Evolutionary conservation across 2,888 invertebrate species (phyloP), one percentile per base, ranked within the genome.

Genomic region (Ferdinandea cuprea): DNA sequence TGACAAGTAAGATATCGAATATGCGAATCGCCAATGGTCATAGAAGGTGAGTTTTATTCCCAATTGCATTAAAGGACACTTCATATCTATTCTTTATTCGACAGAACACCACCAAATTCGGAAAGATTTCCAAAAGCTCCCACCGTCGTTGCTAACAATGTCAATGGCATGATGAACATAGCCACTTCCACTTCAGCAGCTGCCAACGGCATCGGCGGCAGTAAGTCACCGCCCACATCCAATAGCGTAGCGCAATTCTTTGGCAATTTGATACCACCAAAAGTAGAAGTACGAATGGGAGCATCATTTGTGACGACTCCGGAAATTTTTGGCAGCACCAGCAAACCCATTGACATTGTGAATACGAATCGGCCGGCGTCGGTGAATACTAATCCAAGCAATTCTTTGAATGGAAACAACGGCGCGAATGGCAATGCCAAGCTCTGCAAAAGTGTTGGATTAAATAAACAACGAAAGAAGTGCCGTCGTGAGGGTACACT

Each of bases 241-340:
- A 86, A 86, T 63, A 89, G 87, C 85, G 89, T 88, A 68, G 89
- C 88, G 78, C 90, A 88, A 68, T 89, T 88, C 66, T 89, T 89
- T 88, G 90, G 88, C 44, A 89, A 89, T 72, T 86, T 89, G 87
- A 89, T 89, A 92, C 88, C 93, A 52, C 85, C 89, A 15, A 89
- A 90, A 85, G 90, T 90, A 17, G 91, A 90, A 85, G 90, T 89
- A 2, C 89, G 89, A 56, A 78, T 91, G 81, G 89, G 87, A 1
- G 73, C 77, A 7, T 85, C 86, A 25, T 85, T 79, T 61, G 68
- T 73, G 6, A 61, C 66, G 15, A 73, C 56, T 17, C 72, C 73
- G 5, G 88, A 88, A 42, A 88, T 85, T 50, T 87, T 87, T 58
- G 87, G 87, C 59, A 88, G 86, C 72, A 88, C 86, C 65, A 90